Conservation (phyloP, 1,140 invertebrate species). For the Oryctes rhinoceros region DNA sequence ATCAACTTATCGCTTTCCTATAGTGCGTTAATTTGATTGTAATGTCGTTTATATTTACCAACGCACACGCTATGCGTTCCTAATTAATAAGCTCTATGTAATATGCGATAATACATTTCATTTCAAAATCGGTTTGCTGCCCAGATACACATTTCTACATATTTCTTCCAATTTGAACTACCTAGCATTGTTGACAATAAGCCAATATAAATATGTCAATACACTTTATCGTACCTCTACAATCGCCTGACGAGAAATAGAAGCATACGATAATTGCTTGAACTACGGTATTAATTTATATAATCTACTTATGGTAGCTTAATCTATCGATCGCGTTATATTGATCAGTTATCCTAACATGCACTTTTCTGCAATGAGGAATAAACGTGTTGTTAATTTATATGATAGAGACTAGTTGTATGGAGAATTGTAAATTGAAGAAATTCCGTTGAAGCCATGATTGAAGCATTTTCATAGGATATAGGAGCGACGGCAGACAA, state of each 20-base stretch:
- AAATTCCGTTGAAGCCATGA: too few relatives aligned
- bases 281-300: not conserved
- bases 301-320: too few relatives aligned
- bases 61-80: not conserved
- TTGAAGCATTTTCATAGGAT: too few relatives aligned
- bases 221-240: not conserved
- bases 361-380: too few relatives aligned
- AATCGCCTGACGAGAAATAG: not conserved
- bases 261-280: conserved; percentile 5
- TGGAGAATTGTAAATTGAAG: too few relatives aligned
- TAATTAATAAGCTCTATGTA: not conserved
- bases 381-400: too few relatives aligned
- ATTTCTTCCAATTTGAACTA: not conserved
- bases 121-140: not conserved
- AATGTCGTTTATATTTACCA: not conserved
- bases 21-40: conserved; percentile 19
- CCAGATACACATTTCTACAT: not conserved
- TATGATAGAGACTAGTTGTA: too few relatives aligned
- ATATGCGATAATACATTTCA: not conserved
- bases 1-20: not conserved
- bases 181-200: not conserved
- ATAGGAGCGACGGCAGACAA: too few relatives aligned
- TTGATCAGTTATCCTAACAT: not conserved
- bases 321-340: too few relatives aligned
- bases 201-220: not conserved